These are phyloP conservation scores for Eulemur mongoz DNA, from an alignment of 2,797 vertebrate species.

Conservation along the genomic window DNA sequence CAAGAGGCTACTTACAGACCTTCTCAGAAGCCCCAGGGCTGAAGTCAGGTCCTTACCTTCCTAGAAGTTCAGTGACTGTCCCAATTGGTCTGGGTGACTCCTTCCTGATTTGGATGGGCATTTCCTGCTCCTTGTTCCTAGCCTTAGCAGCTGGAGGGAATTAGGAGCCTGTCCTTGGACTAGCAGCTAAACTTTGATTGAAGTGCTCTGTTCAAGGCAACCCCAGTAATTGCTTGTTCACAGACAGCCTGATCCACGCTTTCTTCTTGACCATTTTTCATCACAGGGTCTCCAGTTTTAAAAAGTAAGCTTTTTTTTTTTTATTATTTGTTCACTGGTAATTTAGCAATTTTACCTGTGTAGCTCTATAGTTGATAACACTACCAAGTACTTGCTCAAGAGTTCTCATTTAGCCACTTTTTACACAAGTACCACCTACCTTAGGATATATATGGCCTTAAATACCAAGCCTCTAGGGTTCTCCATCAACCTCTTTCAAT, in stretches of 20 bases:
- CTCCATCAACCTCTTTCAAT: neutral
- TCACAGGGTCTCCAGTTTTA: neutral
- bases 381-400: neutral
- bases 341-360: neutral
- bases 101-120: neutral
- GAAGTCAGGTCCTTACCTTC: neutral
- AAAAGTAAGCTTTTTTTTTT: neutral
- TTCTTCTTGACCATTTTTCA: neutral
- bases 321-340: neutral
- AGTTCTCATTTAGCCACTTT: neutral
- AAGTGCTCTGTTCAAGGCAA: neutral
- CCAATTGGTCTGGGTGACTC: neutral
- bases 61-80: neutral
- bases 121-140: neutral
- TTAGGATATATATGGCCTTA: neutral
- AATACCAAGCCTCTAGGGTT: neutral
- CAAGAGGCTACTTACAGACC: neutral
- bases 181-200: neutral
- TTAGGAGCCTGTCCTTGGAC: neutral
- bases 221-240: neutral
- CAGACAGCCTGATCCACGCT: neutral
- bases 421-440: neutral
- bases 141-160: neutral
- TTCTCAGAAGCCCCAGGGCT: neutral
- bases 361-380: neutral